Evolutionary conservation across 2,888 invertebrate species (phyloP), one percentile per base, ranked within the genome.

Genomic region (Oligia latruncula): DNA sequence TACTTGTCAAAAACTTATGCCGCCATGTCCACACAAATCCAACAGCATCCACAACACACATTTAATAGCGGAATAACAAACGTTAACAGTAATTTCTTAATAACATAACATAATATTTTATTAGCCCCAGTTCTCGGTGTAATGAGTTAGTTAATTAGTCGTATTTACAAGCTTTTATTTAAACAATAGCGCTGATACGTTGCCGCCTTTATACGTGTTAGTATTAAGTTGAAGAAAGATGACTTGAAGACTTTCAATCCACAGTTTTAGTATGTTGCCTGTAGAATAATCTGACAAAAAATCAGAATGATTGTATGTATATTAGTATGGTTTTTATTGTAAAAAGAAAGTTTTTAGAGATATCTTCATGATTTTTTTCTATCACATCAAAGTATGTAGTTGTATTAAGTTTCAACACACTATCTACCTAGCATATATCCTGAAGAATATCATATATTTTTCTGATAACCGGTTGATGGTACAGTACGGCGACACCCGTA

Each of bases 121-220:
- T 94, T 95, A 94, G 94, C 89, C 87, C 92, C 93, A 93, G 93
- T 94, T 94, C 95, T 90, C 93, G 92, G 92, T 91, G 94, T 93
- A 95, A 95, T 95, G 95, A 95, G 95, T 95, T 96, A 95, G 92
- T 96, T 95, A 96, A 96, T 96, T 96, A 96, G 95, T 93, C 92
- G 93, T 93, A 93, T 94, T 86, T 86, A 86, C 84, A 87, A 87
- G 86, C 81, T 64, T 87, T 86, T 87, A 86, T 87, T 95, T 92
- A 93, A 94, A 95, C 95, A 95, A 95, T 94, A 92, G 93, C 68
- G 60, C 52, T 81, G 87, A 86, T 85, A 83, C 46, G 71, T 77
- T 77, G 77, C 80, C 71, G 82, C 67, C 13, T 77, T 8, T 52
- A 52, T 58, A 49, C 17, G n/a, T 75, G 58, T 60, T 43, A 9